Evolutionary conservation across 2,888 invertebrate species (phyloP), one percentile per base, ranked within the genome.

Genomic region (Trissolcus brochymenae): DNA sequence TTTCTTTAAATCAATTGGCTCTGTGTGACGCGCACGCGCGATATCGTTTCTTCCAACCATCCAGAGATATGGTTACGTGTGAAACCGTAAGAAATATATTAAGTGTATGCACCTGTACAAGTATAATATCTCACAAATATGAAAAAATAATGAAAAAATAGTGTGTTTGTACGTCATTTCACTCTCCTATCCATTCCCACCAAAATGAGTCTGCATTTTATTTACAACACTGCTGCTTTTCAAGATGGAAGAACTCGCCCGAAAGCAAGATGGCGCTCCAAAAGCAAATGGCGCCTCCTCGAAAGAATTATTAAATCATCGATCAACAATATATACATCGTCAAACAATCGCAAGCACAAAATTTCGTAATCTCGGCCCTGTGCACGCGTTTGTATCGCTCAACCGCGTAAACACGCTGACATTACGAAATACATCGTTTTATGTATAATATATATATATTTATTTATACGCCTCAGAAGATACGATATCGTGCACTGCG

Each of bases 71-170:
- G 60, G 55, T 66, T 11, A 35, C 35, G 61, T 59, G 49, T 66
- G 73, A 73, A 66, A 73, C 54, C 40, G 55, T 60, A 49, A 35
- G 65, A 73, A 73, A 66, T 73, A 73, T 66, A 73, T 51, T 60
- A 73, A 73, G 50, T 29, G 60, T 61, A 66, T 60, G 50, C n/a
- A 65, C 65, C 74, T 74, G 74, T 74, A 74, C 74, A 74, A 66
- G 73, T 66, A 62, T 74, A 57, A 67, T 67, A 62, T 74, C 55
- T 74, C 74, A 62, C 57, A 68, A 68, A 64, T 67, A 68, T 75
- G 74, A 68, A 75, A 68, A 75, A 75, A 66, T 68, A 75, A 75
- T 75, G 64, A 68, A 67, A 75, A 75, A 75, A 66, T 75, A 75
- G 56, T 68, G 35, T 35, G 35, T 35, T 75, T 75, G 64, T 75